Evolutionary conservation across 1,140 invertebrate species (phyloP).

Genomic region (Drosophila gunungcola): DNA sequence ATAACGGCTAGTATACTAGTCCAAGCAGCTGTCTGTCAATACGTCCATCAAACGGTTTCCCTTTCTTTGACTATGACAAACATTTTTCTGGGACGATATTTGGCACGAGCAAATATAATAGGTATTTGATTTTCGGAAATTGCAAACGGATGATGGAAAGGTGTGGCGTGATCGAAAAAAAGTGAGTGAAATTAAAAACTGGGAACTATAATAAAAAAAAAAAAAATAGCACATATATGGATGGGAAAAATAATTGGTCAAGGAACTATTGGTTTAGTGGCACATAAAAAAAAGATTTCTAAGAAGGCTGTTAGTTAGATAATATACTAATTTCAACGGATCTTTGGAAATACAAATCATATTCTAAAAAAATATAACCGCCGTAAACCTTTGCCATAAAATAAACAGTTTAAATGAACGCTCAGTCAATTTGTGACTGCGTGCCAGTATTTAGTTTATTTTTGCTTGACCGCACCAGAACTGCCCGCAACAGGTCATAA

Average conservation of each 20-base stretch:
- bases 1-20: slow-evolving; percentile 7
- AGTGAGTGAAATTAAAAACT: not conserved
- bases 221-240: not conserved
- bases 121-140: slow-evolving; percentile 23
- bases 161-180: slow-evolving; percentile 20
- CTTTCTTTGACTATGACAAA: slow-evolving; percentile 37
- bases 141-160: slow-evolving; percentile 33
- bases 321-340: no score
- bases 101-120: slow-evolving; percentile 2
- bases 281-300: not conserved
- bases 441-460: not conserved
- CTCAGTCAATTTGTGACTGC: no score
- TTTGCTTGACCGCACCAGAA: not conserved
- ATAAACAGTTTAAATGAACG: no score
- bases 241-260: slow-evolving; percentile 5
- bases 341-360: no score
- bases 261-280: not conserved
- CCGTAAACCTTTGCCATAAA: no score
- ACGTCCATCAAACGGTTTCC: slow-evolving; percentile 32
- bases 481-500: slow-evolving; percentile 25
- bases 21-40: slow-evolving; percentile 37
- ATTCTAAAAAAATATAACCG: no score
- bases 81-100: slow-evolving; percentile 30
- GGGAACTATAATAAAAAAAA: slow-evolving; percentile 4
- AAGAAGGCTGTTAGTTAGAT: not conserved